Evolutionary conservation across 1,140 invertebrate genomes (phyloP).

Genomic region (Melanaphis sacchari): DNA sequence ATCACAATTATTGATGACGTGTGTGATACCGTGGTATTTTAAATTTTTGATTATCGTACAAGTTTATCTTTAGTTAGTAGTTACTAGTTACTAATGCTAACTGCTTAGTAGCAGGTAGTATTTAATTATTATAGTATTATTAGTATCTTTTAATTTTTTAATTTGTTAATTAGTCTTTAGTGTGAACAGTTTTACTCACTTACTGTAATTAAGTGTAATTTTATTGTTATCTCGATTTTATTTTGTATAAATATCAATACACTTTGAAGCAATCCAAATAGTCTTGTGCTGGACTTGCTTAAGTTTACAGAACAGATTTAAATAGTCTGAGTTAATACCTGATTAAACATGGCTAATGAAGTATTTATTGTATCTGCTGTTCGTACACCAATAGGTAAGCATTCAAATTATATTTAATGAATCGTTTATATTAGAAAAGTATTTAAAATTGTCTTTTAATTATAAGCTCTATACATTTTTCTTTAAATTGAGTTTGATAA

Average conservation of each 20-base stretch:
- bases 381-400: slow-evolving; percentile 73
- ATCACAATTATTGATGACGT: slow-evolving; percentile 41
- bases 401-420: not conserved
- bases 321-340: not conserved
- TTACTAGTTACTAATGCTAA: not conserved
- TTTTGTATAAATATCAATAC: not conserved
- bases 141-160: not conserved
- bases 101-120: no score
- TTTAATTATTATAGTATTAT: not conserved
- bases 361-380: slow-evolving; percentile 73
- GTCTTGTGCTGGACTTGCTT: not conserved
- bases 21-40: slow-evolving; percentile 36
- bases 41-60: not conserved
- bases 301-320: not conserved
- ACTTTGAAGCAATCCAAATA: not conserved
- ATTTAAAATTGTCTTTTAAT: not conserved
- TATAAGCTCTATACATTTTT: not conserved
- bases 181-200: not conserved
- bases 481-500: not conserved
- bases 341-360: slow-evolving; percentile 60
- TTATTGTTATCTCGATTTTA: slow-evolving; percentile 8
- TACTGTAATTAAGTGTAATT: not conserved
- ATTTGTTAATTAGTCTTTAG: not conserved
- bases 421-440: not conserved
- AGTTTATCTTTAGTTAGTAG: not conserved